These are phyloP conservation scores for Hedya salicella DNA, from an alignment of 2,888 invertebrate genomes.

Conservation along the genomic window DNA sequence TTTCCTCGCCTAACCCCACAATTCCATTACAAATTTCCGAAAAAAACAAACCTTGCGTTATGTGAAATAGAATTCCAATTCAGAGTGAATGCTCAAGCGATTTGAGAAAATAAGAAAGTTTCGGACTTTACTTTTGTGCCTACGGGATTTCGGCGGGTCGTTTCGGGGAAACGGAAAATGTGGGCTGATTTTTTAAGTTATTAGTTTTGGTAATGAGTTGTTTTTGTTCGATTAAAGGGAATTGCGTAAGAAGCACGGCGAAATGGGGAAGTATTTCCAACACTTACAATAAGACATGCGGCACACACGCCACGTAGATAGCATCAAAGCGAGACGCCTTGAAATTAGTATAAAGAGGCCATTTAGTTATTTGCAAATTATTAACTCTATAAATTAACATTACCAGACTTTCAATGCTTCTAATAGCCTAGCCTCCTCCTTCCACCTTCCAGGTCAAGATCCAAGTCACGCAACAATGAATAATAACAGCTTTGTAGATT, in stretches of 20 bases:
- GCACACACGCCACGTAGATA: too few species aligned
- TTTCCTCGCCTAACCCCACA: neutral
- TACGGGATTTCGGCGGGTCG: slow-evolving; percentile 5
- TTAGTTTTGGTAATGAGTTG: slow-evolving; percentile 9
- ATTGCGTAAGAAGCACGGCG: neutral
- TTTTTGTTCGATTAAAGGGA: slow-evolving; percentile 1
- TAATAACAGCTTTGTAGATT: too few species aligned
- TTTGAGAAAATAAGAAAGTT: neutral
- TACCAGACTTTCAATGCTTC: too few species aligned
- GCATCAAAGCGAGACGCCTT: too few species aligned
- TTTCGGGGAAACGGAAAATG: slow-evolving; percentile 1
- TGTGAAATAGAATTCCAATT: neutral
- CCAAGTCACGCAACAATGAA: too few species aligned
- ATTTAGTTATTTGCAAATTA: too few species aligned
- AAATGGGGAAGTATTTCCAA: too few species aligned
- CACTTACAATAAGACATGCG: too few species aligned
- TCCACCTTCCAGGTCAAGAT: too few species aligned
- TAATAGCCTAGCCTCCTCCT: too few species aligned
- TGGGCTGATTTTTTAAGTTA: slow-evolving; percentile 12
- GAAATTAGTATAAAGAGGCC: too few species aligned
- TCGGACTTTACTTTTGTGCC: slow-evolving; percentile 16
- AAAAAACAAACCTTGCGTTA: slow-evolving; percentile 8
- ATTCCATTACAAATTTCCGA: neutral
- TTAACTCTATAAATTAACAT: too few species aligned
- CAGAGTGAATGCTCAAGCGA: neutral